phyloP scores from a whole-genome alignment of 1,140 invertebrate species.

The Bombus fervidus region DNA sequence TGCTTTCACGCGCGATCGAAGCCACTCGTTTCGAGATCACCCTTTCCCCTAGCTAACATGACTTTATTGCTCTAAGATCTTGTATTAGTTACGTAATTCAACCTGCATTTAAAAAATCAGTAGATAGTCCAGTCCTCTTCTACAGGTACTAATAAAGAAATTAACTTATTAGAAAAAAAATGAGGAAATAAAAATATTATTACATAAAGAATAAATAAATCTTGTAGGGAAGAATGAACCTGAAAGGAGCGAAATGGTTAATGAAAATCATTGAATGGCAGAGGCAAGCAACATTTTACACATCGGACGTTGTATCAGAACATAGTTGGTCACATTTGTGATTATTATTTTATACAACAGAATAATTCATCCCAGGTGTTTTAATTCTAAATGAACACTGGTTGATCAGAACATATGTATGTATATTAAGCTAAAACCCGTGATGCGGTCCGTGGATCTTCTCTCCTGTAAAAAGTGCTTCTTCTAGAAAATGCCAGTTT shows the following conservation, averaged over 20 bases:
- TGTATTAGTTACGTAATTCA: not conserved
- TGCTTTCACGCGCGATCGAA: conserved; percentile 50
- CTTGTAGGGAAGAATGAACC: not conserved
- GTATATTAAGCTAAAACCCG: conserved; percentile 1
- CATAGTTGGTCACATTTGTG: not conserved
- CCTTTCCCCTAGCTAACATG: conserved; percentile 33
- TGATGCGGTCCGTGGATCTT: not conserved
- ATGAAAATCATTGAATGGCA: not conserved
- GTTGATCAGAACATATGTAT: conserved; percentile 1
- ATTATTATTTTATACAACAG: conserved; percentile 48
- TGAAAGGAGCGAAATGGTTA: not conserved
- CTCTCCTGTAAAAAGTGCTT: not conserved
- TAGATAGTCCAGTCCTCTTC: not conserved
- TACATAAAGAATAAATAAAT: not conserved
- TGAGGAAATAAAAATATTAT: no score
- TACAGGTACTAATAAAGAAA: not conserved
- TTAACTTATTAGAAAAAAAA: not conserved
- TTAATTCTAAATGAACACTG: conserved; percentile 41
- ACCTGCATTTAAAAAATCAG: not conserved
- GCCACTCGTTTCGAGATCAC: conserved; percentile 43
- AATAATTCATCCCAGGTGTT: conserved; percentile 19
- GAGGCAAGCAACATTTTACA: not conserved
- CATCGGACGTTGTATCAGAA: not conserved
- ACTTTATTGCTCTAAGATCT: conserved; percentile 8
- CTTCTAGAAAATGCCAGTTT: conserved; percentile 63